Percentiles rank a stretch among this genome's conserved stretches.
phyloP scores from a whole-genome alignment of 2,113 vertebrate species.

The Oreochromis niloticus region DNA sequence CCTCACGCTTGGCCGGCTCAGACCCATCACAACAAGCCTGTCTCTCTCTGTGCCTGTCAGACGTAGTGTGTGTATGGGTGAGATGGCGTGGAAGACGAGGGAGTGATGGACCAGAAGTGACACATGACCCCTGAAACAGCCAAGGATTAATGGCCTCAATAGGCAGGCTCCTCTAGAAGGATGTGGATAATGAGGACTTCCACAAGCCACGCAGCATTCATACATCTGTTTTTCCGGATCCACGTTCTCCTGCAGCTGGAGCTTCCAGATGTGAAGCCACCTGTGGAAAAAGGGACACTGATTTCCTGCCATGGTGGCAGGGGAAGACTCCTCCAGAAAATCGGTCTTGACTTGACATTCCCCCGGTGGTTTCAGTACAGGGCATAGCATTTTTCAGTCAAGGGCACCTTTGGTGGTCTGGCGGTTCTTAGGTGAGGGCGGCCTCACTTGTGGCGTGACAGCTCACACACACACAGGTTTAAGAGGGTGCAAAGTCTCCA shows the following conservation, averaged over 20 bases:
- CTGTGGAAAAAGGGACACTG: constrained; percentile 16
- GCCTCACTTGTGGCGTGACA: constrained; percentile 27
- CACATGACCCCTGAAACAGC: constrained; percentile 55
- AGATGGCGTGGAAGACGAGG: constrained; percentile 9
- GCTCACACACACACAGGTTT: constrained; percentile 31
- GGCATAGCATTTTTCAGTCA: constrained; percentile 14
- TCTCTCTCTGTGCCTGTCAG: constrained; percentile 24
- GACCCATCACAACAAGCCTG: constrained; percentile 50
- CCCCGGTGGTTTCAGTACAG: constrained; percentile 7
- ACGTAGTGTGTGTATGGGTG: not conserved
- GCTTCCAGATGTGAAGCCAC: constrained; percentile 62
- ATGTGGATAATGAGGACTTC: constrained; percentile 61
- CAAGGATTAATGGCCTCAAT: constrained; percentile 57
- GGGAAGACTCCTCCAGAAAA: constrained; percentile 8
- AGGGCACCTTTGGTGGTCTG: constrained; percentile 56
- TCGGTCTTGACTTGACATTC: not conserved
- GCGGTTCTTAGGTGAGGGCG: constrained; percentile 27
- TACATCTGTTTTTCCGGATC: constrained; percentile 39
- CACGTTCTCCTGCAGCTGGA: constrained; percentile 40
- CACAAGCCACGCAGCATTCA: constrained; percentile 40
- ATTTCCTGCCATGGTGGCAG: constrained; percentile 12
- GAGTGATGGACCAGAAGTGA: constrained; percentile 58
- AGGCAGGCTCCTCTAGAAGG: constrained; percentile 30
- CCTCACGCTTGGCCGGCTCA: constrained; percentile 46
- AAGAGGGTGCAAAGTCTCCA: constrained; percentile 33